Percentiles rank a stretch among this genome's conserved stretches.
phyloP scores from a whole-genome alignment of 2,113 vertebrate species.

The Atractosteus spatula region DNA sequence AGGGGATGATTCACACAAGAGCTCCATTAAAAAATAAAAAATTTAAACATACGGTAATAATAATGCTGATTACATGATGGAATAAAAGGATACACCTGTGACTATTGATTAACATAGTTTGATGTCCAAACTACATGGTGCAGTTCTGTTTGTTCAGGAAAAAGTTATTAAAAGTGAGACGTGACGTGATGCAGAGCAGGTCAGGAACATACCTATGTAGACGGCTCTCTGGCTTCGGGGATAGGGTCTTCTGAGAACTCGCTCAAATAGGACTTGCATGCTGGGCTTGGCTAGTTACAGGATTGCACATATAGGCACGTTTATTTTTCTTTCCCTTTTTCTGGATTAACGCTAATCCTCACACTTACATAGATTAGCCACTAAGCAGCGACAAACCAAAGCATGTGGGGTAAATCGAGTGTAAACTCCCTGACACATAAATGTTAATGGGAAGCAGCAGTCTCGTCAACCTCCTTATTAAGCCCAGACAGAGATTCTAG shows the following conservation, averaged over 20 bases:
- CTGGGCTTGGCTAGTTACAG: slow-evolving; percentile 97
- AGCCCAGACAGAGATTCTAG: neutral
- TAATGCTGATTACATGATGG: too few species aligned
- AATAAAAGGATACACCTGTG: too few species aligned
- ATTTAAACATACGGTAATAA: too few species aligned
- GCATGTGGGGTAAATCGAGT: neutral
- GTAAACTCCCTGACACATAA: neutral
- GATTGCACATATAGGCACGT: slow-evolving; percentile 93
- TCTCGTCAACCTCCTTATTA: neutral
- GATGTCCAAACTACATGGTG: too few species aligned
- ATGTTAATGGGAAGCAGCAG: neutral
- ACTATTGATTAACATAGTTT: too few species aligned
- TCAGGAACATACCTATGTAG: slow-evolving; percentile 89
- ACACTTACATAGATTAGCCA: slow-evolving; percentile 62
- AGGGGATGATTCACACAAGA: too few species aligned
- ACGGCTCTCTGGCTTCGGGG: slow-evolving; percentile 85
- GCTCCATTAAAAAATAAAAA: too few species aligned
- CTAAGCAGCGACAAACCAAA: slow-evolving; percentile 21
- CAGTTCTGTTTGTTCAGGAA: too few species aligned
- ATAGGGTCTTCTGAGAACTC: slow-evolving; percentile 98
- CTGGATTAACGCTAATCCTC: slow-evolving; percentile 32
- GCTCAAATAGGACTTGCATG: slow-evolving; percentile 98
- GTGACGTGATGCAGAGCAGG: neutral
- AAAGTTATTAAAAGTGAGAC: neutral
- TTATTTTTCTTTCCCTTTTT: slow-evolving; percentile 66